A percentile compares a stretch with the other conserved stretches of the same genome.
phyloP scores from a whole-genome alignment of 2,888 invertebrate genomes.

The Allolobophora icterica region DNA sequence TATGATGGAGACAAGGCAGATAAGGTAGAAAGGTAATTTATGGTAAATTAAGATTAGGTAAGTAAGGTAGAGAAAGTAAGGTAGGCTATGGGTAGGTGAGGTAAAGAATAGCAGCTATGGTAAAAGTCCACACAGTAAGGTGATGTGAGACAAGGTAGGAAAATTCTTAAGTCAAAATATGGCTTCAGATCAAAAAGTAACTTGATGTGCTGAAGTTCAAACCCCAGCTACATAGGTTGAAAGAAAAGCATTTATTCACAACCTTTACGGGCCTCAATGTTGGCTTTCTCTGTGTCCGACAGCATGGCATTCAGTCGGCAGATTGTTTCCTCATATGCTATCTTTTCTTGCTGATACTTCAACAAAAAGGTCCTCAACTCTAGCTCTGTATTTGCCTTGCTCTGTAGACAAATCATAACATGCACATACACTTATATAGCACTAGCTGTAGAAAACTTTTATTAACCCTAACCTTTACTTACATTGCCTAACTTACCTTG shows the following conservation, averaged over 20 bases:
- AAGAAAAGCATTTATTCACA: neutral
- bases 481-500: neutral
- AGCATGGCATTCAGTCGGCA: neutral
- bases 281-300: neutral
- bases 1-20: neutral
- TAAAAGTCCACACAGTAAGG: neutral
- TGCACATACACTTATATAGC: neutral
- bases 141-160: neutral
- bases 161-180: neutral
- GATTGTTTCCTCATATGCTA: slow-evolving; percentile 75
- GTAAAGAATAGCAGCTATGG: neutral
- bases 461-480: neutral
- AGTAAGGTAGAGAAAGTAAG: neutral
- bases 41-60: neutral
- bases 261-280: neutral
- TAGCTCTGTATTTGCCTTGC: slow-evolving; percentile 59
- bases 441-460: neutral
- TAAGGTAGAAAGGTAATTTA: neutral
- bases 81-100: neutral
- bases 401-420: slow-evolving; percentile 50
- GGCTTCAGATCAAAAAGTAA: neutral
- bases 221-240: neutral
- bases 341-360: slow-evolving; percentile 62
- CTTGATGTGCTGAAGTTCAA: neutral
- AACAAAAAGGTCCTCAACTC: slow-evolving; percentile 59